Conservation (phyloP, 2,797 vertebrate species). For the Gymnopithys bicolor region DNA sequence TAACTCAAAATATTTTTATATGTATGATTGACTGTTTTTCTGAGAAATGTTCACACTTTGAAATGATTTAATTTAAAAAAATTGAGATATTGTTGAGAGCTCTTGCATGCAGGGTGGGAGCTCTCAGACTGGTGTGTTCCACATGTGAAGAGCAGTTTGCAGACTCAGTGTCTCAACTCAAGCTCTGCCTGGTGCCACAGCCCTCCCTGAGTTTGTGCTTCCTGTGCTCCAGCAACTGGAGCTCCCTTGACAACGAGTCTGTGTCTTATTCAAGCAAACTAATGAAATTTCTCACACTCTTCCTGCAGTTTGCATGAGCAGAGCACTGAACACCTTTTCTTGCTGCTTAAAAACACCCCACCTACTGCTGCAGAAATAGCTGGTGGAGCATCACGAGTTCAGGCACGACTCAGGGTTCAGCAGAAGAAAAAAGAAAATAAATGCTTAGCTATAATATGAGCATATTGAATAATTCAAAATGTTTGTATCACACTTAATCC, state of each 20-base stretch:
- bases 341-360: constrained; percentile 42
- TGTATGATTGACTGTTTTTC: neutral
- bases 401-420: constrained; percentile 58
- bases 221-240: neutral
- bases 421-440: constrained; percentile 23
- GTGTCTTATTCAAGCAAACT: neutral
- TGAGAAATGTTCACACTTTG: neutral
- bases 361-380: constrained; percentile 53
- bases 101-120: neutral
- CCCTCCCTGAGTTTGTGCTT: neutral
- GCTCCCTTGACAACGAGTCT: neutral
- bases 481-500: constrained; percentile 50
- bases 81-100: neutral
- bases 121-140: neutral
- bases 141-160: neutral
- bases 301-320: neutral
- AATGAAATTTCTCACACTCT: neutral
- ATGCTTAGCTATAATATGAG: constrained; percentile 27
- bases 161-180: neutral
- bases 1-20: neutral
- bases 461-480: constrained; percentile 56
- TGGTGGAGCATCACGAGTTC: constrained; percentile 43
- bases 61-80: neutral
- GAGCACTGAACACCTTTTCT: constrained; percentile 9
- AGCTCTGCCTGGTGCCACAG: fast-evolving